phyloP scores from a whole-genome alignment of 1,140 invertebrate genomes.

The Proales similis region DNA sequence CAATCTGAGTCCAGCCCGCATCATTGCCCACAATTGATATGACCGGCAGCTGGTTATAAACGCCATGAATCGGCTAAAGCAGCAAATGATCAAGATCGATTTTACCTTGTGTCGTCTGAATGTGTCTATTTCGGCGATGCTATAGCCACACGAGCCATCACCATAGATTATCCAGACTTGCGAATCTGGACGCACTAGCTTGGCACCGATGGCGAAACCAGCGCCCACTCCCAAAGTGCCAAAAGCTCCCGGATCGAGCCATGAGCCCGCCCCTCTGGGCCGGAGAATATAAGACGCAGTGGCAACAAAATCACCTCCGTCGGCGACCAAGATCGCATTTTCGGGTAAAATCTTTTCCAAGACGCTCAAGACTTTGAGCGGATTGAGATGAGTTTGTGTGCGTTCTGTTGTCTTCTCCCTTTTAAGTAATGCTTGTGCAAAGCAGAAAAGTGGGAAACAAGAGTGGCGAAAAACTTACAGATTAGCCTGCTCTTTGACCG shows the following conservation, averaged over 20 bases:
- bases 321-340: conserved; percentile 57
- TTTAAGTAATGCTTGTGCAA: conserved; percentile 37
- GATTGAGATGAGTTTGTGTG: too few relatives aligned
- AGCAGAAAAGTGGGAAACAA: too few relatives aligned
- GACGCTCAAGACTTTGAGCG: conserved; percentile 57
- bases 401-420: too few relatives aligned
- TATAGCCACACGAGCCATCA: conserved; percentile 62
- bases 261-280: conserved; percentile 59
- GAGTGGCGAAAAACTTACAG: neutral
- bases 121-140: conserved; percentile 62
- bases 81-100: too few relatives aligned
- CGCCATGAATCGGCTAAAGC: too few relatives aligned
- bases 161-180: conserved; percentile 62
- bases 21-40: conserved; percentile 63
- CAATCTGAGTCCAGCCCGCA: conserved; percentile 65
- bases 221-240: conserved; percentile 65
- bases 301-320: conserved; percentile 64
- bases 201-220: conserved; percentile 58
- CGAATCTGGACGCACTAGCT: conserved; percentile 43
- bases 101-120: conserved; percentile 60
- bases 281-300: conserved; percentile 61
- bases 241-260: conserved; percentile 65
- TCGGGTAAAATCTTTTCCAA: conserved; percentile 57
- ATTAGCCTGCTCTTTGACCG: too few relatives aligned
- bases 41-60: conserved; percentile 61